Evolutionary conservation across 2,888 invertebrate genomes (phyloP).

Genomic region (Dryocosmus kuriphilus): DNA sequence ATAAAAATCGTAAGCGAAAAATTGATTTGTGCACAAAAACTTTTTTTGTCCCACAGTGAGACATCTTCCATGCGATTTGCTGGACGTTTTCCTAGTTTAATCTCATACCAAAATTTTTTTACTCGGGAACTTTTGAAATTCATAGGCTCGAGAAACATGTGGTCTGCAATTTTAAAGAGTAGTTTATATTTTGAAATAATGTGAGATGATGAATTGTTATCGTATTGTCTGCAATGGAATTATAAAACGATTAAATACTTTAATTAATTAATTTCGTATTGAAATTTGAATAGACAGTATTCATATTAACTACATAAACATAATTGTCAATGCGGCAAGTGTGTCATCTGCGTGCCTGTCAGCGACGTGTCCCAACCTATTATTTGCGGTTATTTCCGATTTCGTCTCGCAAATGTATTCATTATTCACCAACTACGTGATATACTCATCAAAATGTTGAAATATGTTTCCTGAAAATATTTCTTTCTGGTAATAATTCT

Average conservation of each 20-base stretch:
- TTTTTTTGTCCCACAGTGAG: too few relatives aligned
- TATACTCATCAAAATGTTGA: constrained; percentile 17
- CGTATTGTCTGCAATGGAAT: not conserved
- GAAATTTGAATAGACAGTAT: not conserved
- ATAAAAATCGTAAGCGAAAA: too few relatives aligned
- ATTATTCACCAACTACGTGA: constrained; percentile 22
- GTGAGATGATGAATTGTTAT: not conserved
- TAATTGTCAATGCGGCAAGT: constrained; percentile 31
- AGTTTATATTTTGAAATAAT: not conserved
- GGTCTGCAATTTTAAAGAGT: not conserved
- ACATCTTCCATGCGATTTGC: too few relatives aligned
- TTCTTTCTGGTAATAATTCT: not conserved
- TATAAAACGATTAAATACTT: not conserved
- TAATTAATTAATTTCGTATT: not conserved
- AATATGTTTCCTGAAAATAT: constrained; percentile 1
- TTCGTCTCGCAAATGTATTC: constrained; percentile 34
- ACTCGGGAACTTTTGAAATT: too few relatives aligned
- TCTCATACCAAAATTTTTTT: too few relatives aligned
- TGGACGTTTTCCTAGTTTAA: too few relatives aligned
- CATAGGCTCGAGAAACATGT: not conserved
- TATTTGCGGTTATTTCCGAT: constrained; percentile 27
- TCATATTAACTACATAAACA: constrained; percentile 18
- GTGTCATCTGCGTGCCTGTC: constrained; percentile 26
- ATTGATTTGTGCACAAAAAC: too few relatives aligned
- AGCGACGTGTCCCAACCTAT: constrained; percentile 8